Evolutionary conservation across 1,140 invertebrate species (phyloP), one percentile per base, ranked within the genome.

Genomic region (Aplysia californica): DNA sequence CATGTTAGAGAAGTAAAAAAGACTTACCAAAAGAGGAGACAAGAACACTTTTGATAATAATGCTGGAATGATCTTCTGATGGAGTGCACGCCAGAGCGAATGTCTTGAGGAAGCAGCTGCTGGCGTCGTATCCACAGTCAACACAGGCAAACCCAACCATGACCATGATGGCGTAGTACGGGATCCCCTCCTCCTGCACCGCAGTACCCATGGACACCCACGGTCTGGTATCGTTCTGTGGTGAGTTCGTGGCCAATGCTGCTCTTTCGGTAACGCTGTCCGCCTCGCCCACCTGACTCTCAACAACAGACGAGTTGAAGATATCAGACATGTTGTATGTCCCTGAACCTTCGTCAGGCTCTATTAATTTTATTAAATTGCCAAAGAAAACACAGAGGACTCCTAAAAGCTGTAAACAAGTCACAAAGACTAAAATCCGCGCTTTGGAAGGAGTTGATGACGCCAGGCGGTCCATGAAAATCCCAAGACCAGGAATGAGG

Each of bases 391-490:
- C 31, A n/a, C 55, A 33, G 6, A 58, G 10, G 26, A 29, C 36
- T 1, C 68, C 68, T 1, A 71, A 2, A 2, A 71, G 39, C 29
- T 71, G 36, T 26, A 71, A 1, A 4, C 10, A 35, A 31, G 38
- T 56, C 0, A 50, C 58, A 2, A 2, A n/a, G 18, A 58, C 44
- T 33, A 71, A 2, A 58, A 71, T 71, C 36, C 10, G 3, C 3
- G 68, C 68, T 44, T 71, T 71, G 2, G 44, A 39, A 35, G 29
- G 33, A 56, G 55, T 71, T 20, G 68, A 56, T 29, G 67, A 58
- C 2, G 56, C 68, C 61, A n/a, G 74, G 41, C 64, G 59, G 76
- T 78, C 76, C 35, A 71, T 73, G n/a, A 71, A 56, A 39, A 64
- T 73, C 5, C 76, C 76, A 26, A 74, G 59, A 0, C 44, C 5